Percentiles rank a stretch among this genome's conserved stretches.
phyloP scores from a whole-genome alignment of 2,888 invertebrate genomes.

The Drosophila affinis region DNA sequence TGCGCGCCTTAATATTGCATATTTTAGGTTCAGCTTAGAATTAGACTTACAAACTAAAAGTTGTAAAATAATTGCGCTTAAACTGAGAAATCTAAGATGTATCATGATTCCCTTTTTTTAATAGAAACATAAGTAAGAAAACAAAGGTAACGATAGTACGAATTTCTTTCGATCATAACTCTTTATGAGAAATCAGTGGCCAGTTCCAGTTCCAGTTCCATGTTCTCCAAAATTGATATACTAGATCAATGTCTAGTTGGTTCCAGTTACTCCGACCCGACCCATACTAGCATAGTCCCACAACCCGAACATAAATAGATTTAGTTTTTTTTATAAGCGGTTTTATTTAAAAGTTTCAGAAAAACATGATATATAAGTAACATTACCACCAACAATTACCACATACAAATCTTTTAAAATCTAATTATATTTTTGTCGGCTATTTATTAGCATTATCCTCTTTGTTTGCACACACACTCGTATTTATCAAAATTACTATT shows the following conservation, averaged over 20 bases:
- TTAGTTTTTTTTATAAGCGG: background rate
- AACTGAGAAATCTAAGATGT: background rate
- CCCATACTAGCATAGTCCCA: background rate
- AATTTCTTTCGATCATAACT: background rate
- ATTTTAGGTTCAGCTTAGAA: slow-evolving; percentile 36
- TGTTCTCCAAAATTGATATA: too few species aligned
- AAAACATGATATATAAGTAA: background rate
- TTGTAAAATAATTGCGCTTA: slow-evolving; percentile 4
- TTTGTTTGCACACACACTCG: slow-evolving; percentile 16
- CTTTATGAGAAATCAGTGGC: slow-evolving; percentile 9
- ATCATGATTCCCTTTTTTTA: slow-evolving; percentile 7
- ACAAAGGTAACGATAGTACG: slow-evolving; percentile 24
- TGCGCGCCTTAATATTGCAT: slow-evolving; percentile 25
- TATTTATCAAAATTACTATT: slow-evolving; percentile 2
- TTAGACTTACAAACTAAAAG: slow-evolving; percentile 4
- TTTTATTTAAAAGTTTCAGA: background rate
- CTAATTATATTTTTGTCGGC: background rate
- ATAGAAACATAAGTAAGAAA: slow-evolving; percentile 8
- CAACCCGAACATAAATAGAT: background rate
- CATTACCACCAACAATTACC: background rate
- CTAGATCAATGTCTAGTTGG: background rate
- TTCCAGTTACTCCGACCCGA: background rate
- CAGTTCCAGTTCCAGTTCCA: slow-evolving; percentile 1
- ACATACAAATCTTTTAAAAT: too few species aligned
- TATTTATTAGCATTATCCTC: slow-evolving; percentile 10